phyloP scores from a whole-genome alignment of 2,797 vertebrate genomes.

The Chiroxiphia lanceolata region DNA sequence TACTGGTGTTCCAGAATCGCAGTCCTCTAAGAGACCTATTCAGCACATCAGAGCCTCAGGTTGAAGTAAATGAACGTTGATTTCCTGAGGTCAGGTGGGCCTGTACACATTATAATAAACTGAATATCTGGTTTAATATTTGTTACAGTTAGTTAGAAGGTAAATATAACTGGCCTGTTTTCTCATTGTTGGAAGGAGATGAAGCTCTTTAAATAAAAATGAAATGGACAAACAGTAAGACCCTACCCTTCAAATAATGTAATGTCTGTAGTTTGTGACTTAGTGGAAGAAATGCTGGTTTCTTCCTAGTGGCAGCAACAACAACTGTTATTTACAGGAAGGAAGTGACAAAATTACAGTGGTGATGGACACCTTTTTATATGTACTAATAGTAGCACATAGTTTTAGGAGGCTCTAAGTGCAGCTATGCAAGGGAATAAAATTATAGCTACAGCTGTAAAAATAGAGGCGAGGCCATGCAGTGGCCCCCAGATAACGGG shows the following conservation, averaged over 20 bases:
- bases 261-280: not conserved
- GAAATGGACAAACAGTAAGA: not conserved
- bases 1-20: not conserved
- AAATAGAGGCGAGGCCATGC: slow-evolving; percentile 17
- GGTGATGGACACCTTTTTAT: not conserved
- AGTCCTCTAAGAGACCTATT: not conserved
- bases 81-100: not conserved
- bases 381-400: not conserved
- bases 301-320: not conserved
- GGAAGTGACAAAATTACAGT: not conserved
- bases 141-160: not conserved
- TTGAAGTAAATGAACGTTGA: not conserved
- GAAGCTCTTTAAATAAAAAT: not conserved
- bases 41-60: not conserved
- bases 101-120: not conserved
- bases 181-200: not conserved
- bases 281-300: not conserved
- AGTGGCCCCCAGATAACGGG: not conserved
- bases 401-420: not conserved
- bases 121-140: not conserved
- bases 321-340: not conserved
- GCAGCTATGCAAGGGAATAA: not conserved
- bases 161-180: not conserved
- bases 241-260: not conserved
- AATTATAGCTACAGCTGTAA: not conserved